Evolutionary conservation across 1,140 invertebrate genomes (phyloP).

Genomic region (Trichonephila inaurata): DNA sequence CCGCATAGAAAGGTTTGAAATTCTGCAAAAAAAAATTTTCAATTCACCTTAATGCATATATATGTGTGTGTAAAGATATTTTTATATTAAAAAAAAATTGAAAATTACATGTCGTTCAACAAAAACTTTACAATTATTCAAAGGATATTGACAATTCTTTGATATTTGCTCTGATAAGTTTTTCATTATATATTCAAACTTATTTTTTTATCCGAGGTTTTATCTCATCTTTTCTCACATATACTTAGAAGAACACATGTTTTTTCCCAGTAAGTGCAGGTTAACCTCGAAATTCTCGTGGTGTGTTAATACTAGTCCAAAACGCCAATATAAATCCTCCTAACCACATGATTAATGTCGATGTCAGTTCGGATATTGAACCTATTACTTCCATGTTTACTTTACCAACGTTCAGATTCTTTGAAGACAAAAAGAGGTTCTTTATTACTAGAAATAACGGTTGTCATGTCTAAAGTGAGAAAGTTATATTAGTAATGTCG

Average conservation of each 20-base stretch:
- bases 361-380: conserved; percentile 6
- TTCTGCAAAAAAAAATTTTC: no score
- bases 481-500: background rate
- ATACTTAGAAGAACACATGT: background rate
- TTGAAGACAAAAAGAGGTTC: background rate
- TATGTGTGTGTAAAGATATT: no score
- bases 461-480: background rate
- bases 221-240: background rate
- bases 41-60: no score
- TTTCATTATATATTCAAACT: background rate
- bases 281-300: background rate
- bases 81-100: background rate
- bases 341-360: background rate
- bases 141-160: background rate
- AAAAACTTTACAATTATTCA: no score
- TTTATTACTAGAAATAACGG: background rate
- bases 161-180: background rate
- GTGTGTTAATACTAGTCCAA: background rate
- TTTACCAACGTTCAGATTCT: background rate
- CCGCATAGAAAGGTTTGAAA: no score
- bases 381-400: background rate
- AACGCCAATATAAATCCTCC: background rate
- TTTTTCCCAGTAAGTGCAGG: background rate
- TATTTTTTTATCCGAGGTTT: background rate
- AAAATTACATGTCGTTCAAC: background rate